Conservation (phyloP, 2,113 vertebrate genomes). For the Chaetura pelagica region DNA sequence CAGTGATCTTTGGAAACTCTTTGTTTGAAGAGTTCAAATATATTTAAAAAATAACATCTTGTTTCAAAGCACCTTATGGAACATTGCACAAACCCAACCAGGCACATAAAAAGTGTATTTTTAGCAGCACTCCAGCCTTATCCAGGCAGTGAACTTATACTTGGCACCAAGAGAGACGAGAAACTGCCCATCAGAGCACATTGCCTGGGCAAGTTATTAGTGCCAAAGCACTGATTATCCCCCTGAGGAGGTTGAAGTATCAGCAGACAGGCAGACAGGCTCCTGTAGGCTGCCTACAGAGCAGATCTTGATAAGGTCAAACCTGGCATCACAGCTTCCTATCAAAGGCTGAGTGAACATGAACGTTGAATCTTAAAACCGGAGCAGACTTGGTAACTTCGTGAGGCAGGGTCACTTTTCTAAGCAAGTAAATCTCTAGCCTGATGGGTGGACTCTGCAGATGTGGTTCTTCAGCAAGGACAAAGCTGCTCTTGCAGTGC, state of each 20-base stretch:
- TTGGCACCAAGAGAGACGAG: not conserved
- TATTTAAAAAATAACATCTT: not conserved
- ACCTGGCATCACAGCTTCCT: not conserved
- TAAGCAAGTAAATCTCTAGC: not conserved
- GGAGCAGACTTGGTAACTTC: not conserved
- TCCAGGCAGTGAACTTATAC: not conserved
- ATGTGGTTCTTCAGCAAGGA: not conserved
- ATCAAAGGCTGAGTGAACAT: not conserved
- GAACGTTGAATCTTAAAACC: not conserved
- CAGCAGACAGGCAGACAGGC: not conserved
- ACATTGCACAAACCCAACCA: not conserved
- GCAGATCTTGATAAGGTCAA: not conserved
- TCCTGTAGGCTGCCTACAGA: not conserved
- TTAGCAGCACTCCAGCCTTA: not conserved
- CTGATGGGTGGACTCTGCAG: not conserved
- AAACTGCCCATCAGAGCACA: not conserved
- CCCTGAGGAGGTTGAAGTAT: not conserved
- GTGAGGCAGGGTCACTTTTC: not conserved
- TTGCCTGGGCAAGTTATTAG: not conserved
- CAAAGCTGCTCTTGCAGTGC: accelerated
- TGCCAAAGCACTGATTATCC: not conserved
- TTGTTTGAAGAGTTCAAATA: not conserved
- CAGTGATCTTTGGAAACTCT: not conserved
- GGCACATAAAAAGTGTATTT: not conserved
- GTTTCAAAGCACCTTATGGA: not conserved